Evolutionary conservation across 2,113 vertebrate species (phyloP).

Genomic region (Trinectes maculatus): DNA sequence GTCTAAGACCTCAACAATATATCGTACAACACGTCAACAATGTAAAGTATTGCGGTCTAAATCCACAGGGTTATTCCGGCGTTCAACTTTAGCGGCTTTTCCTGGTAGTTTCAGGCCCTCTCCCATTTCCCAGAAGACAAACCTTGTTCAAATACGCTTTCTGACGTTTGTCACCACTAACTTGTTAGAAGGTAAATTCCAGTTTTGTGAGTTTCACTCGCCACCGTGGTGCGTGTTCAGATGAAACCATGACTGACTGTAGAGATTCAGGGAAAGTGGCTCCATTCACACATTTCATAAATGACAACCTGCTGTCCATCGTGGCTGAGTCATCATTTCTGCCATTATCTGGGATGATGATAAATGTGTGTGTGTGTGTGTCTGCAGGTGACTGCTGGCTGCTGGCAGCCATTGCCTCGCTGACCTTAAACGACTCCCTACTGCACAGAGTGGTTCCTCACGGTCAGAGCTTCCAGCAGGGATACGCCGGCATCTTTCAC

Average conservation of each 20-base stretch:
- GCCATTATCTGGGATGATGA: not conserved
- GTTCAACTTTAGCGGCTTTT: not conserved
- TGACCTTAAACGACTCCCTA: slow-evolving; percentile 80
- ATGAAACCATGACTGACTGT: slow-evolving; percentile 1
- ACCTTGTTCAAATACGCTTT: slow-evolving; percentile 20
- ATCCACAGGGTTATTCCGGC: not conserved
- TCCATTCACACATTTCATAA: too few relatives aligned
- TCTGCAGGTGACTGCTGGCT: slow-evolving; percentile 83
- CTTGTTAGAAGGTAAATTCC: not conserved
- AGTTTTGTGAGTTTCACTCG: slow-evolving; percentile 29
- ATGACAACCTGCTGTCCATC: too few relatives aligned
- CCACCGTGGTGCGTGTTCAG: too few relatives aligned
- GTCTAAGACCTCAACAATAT: too few relatives aligned
- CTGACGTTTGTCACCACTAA: not conserved
- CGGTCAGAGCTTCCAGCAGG: slow-evolving; percentile 86
- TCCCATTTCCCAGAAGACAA: slow-evolving; percentile 16
- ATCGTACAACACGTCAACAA: too few relatives aligned
- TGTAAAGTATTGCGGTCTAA: too few relatives aligned
- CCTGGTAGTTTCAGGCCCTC: not conserved
- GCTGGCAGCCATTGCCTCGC: slow-evolving; percentile 81
- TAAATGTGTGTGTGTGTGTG: slow-evolving; percentile 24
- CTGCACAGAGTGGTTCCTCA: slow-evolving; percentile 91
- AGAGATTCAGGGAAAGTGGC: not conserved
- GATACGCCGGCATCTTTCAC: slow-evolving; percentile 93
- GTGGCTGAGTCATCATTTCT: too few relatives aligned